Conservation (phyloP, 2,888 invertebrate genomes). For the Galerucella calmariensis region DNA sequence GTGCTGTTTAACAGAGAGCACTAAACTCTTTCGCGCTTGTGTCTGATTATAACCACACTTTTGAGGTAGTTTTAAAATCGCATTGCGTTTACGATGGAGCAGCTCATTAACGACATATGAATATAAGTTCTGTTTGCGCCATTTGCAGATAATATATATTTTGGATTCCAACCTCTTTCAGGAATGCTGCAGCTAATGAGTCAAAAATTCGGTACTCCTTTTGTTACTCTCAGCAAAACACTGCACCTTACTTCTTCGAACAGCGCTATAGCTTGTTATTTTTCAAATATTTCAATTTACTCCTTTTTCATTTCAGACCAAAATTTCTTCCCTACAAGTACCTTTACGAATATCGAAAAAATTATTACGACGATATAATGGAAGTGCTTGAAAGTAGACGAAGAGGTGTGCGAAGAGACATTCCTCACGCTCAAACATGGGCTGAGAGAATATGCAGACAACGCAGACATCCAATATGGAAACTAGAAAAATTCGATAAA, state of each 20-base stretch:
- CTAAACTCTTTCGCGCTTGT: no score
- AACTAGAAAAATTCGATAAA: constrained; percentile 45
- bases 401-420: constrained; percentile 71
- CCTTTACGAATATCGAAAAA: constrained; percentile 81
- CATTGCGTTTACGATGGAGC: no score
- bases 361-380: constrained; percentile 84
- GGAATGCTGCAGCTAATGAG: no score
- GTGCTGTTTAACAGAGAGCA: no score
- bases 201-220: no score
- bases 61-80: no score
- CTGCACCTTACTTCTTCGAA: background rate
- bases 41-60: no score
- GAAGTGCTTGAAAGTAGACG: constrained; percentile 79
- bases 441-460: constrained; percentile 79
- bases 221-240: background rate
- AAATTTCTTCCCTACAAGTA: constrained; percentile 81
- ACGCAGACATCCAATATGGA: constrained; percentile 65
- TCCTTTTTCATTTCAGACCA: constrained; percentile 67
- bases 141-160: no score
- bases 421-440: constrained; percentile 83
- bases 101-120: no score
- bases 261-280: background rate
- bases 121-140: no score
- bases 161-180: no score
- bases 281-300: background rate